Percentiles rank a stretch among this genome's conserved stretches.
phyloP scores from a whole-genome alignment of 2,888 invertebrate genomes.

The Taenaris catops region DNA sequence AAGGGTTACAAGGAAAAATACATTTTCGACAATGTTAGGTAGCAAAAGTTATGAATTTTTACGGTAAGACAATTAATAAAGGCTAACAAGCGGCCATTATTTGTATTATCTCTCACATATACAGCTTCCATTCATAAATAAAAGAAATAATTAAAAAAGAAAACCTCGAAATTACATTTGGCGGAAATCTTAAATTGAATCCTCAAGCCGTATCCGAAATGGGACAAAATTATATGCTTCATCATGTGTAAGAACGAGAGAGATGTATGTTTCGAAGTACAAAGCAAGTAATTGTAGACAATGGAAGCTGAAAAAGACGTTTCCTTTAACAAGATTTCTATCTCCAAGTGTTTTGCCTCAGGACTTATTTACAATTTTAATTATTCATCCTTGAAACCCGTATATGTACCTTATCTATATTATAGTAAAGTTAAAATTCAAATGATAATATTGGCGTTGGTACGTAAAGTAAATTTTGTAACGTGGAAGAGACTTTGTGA shows the following conservation, averaged over 20 bases:
- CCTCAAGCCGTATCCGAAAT: constrained; percentile 38
- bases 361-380: constrained; percentile 40
- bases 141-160: constrained; percentile 39
- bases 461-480: constrained; percentile 31
- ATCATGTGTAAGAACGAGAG: constrained; percentile 32
- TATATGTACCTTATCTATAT: constrained; percentile 14
- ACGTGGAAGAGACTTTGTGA: constrained; percentile 61
- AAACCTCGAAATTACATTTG: constrained; percentile 42
- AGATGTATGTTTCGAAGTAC: constrained; percentile 27
- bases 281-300: constrained; percentile 77
- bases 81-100: no score
- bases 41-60: no score
- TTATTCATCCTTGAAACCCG: neutral
- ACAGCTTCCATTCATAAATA: constrained; percentile 18
- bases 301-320: constrained; percentile 76
- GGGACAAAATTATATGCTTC: constrained; percentile 18
- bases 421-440: constrained; percentile 20
- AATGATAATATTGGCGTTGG: neutral
- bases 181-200: constrained; percentile 67
- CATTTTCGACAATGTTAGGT: no score
- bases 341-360: constrained; percentile 68
- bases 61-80: no score
- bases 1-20: no score
- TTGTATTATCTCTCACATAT: constrained; percentile 5
- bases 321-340: constrained; percentile 76